phyloP scores from a whole-genome alignment of 2,797 vertebrate genomes.

The Sebastes reedi region DNA sequence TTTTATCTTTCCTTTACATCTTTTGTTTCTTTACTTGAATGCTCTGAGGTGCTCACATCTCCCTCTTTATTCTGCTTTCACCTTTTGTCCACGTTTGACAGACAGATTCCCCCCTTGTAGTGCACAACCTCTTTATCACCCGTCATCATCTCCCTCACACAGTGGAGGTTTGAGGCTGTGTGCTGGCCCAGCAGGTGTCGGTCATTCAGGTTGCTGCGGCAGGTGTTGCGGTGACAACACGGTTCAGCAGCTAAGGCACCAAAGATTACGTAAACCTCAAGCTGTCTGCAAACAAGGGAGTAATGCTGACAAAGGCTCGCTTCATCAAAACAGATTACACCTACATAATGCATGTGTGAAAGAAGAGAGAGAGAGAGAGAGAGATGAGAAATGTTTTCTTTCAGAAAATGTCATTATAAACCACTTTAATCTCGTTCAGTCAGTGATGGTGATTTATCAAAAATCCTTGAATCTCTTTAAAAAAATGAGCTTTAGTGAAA shows the following conservation, averaged over 20 bases:
- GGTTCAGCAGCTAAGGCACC: conserved; percentile 24
- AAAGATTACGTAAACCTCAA: conserved; percentile 50
- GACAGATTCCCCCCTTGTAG: neutral
- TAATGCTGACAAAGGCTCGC: conserved; percentile 44
- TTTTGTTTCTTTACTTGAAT: conserved; percentile 20
- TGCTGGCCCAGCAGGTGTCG: conserved; percentile 33
- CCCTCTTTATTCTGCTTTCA: neutral
- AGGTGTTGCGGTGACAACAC: conserved; percentile 37
- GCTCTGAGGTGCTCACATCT: neutral
- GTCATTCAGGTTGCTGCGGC: conserved; percentile 39
- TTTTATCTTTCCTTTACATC: neutral
- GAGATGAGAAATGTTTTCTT: conserved; percentile 36
- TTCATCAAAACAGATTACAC: conserved; percentile 53
- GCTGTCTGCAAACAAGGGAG: conserved; percentile 21
- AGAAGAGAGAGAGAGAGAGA: neutral
- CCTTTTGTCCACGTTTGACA: conserved; percentile 18
- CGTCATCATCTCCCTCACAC: neutral
- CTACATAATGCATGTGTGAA: conserved; percentile 44
- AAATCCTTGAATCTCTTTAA: conserved; percentile 30
- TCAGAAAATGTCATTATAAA: conserved; percentile 39
- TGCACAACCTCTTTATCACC: neutral
- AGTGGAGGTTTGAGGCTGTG: neutral
- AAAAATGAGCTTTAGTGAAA: conserved; percentile 24
- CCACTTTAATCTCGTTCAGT: conserved; percentile 41
- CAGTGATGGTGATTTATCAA: conserved; percentile 32